A percentile compares a stretch with the other conserved stretches of the same genome.
These are phyloP conservation scores for Chaunax sp. DNA, from an alignment of 2,797 vertebrate species.

Conservation along the genomic window DNA sequence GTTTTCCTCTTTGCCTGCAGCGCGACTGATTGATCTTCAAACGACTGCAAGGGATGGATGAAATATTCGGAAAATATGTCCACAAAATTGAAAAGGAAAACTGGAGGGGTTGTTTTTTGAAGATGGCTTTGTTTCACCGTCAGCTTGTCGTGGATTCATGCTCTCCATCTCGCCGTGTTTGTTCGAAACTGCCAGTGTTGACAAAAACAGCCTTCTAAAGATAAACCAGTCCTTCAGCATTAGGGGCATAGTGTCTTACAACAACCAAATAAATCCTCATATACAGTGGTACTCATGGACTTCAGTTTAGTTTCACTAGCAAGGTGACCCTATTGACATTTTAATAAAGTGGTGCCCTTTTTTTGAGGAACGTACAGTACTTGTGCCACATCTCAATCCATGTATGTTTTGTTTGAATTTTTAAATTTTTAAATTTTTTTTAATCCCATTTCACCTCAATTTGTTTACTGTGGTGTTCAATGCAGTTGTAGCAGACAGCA, in stretches of 20 bases:
- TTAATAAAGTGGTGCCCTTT: conserved; percentile 15
- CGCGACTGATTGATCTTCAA: not conserved
- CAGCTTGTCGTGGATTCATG: conserved; percentile 23
- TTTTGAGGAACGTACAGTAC: conserved; percentile 6
- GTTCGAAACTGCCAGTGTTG: conserved; percentile 45
- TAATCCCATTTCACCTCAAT: conserved; percentile 35
- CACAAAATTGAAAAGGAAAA: not conserved
- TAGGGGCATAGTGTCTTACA: conserved; percentile 78
- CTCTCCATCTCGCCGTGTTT: conserved; percentile 16
- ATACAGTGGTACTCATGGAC: conserved; percentile 29
- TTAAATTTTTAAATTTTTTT: too few relatives aligned
- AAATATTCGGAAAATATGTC: not conserved
- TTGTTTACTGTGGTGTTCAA: conserved; percentile 6
- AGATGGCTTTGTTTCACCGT: conserved; percentile 21
- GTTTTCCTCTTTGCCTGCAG: conserved; percentile 23
- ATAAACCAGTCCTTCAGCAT: conserved; percentile 68
- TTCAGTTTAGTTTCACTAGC: conserved; percentile 2
- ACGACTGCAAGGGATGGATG: not conserved
- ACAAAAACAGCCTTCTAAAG: conserved; percentile 69
- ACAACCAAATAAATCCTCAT: conserved; percentile 72
- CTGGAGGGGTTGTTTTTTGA: conserved; percentile 9
- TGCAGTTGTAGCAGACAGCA: conserved; percentile 16
- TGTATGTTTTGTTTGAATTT: conserved; percentile 41
- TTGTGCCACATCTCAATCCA: conserved; percentile 32
- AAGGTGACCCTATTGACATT: conserved; percentile 5